Evolutionary conservation across 2,113 vertebrate species (phyloP).

Genomic region (Coreoperca whiteheadi): DNA sequence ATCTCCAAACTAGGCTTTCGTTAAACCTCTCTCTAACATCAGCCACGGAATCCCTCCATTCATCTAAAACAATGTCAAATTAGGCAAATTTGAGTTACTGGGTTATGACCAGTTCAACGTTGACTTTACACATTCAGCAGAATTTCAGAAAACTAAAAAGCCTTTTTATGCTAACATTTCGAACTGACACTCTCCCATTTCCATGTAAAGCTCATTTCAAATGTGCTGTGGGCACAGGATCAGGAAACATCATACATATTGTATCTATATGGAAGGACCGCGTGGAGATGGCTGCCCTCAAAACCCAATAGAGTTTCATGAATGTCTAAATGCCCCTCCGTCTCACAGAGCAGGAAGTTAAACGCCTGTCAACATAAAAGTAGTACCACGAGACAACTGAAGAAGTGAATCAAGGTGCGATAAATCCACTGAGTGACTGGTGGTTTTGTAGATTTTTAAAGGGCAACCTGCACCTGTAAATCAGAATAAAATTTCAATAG

Average conservation of each 20-base stretch:
- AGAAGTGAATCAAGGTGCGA: neutral
- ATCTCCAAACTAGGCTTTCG: neutral
- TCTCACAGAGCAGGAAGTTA: neutral
- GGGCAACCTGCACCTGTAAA: neutral
- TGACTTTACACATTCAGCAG: neutral
- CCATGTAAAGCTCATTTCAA: neutral
- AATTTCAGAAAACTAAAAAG: neutral
- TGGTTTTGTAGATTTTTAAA: neutral
- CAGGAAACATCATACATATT: neutral
- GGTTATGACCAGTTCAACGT: neutral
- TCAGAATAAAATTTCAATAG: neutral
- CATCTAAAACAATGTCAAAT: neutral
- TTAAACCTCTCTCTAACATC: neutral
- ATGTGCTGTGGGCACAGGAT: neutral
- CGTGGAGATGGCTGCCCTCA: neutral
- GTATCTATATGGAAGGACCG: neutral
- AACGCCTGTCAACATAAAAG: constrained; percentile 1
- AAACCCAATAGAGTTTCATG: neutral
- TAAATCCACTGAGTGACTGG: neutral
- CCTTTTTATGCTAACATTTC: neutral
- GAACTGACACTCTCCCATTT: neutral
- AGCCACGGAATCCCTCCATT: neutral
- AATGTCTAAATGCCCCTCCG: neutral
- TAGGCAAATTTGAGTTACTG: neutral
- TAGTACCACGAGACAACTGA: neutral